A percentile compares a stretch with the other conserved stretches of the same genome.
phyloP scores from a whole-genome alignment of 2,113 vertebrate species.

The Marmota flaviventris region DNA sequence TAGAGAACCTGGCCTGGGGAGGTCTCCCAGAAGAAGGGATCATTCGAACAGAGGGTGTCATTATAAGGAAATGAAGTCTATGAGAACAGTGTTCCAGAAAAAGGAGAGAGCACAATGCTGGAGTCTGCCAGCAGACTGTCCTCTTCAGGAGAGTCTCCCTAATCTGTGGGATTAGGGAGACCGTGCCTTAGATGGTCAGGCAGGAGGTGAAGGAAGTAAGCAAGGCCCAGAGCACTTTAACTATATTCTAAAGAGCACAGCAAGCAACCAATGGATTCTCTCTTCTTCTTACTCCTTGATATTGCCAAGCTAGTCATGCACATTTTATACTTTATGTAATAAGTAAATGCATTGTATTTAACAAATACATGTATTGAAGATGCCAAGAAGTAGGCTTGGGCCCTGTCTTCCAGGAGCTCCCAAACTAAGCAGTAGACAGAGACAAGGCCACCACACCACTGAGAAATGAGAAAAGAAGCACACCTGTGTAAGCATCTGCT shows the following conservation, averaged over 20 bases:
- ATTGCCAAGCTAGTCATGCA: not conserved
- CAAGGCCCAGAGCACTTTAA: not conserved
- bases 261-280: not conserved
- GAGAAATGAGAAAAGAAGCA: not conserved
- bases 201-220: fast-evolving
- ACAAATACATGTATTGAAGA: not conserved
- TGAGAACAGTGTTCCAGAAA: not conserved
- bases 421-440: not conserved
- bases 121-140: not conserved
- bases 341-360: not conserved
- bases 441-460: not conserved
- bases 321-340: no score
- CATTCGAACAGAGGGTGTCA: not conserved
- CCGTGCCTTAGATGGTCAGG: no score
- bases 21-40: not conserved
- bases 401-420: not conserved
- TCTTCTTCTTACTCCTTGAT: not conserved
- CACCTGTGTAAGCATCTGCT: not conserved
- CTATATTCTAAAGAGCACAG: not conserved
- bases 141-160: not conserved
- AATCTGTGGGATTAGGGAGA: not conserved
- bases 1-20: not conserved
- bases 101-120: not conserved
- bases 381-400: not conserved
- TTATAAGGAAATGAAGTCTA: not conserved